These are phyloP conservation scores for Eunapius fragilis DNA, from an alignment of 37 sponge, comb jelly and placozoan genomes.

Conservation along the genomic window DNA sequence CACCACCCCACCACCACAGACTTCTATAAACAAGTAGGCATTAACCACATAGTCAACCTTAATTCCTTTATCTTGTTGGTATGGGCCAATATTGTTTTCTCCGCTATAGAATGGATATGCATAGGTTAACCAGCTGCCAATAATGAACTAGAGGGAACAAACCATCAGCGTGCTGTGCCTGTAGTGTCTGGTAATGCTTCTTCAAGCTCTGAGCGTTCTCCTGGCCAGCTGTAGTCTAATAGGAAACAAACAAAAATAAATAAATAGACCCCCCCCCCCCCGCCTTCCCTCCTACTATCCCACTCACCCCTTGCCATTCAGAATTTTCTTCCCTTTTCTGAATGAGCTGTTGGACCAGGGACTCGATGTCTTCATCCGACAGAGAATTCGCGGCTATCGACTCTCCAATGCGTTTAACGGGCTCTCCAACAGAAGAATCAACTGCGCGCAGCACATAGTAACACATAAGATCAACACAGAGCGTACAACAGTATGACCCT, in stretches of 20 bases:
- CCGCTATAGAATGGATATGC: conserved; percentile 27
- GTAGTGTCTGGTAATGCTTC: conserved; percentile 55
- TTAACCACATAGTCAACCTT: neutral
- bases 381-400: conserved; percentile 37
- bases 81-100: conserved; percentile 38
- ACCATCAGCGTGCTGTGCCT: conserved; percentile 39
- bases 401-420: conserved; percentile 53
- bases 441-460: neutral
- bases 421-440: neutral
- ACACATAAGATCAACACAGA: neutral
- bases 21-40: too few relatives aligned
- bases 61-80: conserved; percentile 52
- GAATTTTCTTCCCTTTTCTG: conserved; percentile 47
- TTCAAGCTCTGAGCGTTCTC: conserved; percentile 55
- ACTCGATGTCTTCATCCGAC: conserved; percentile 54
- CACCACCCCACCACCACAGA: neutral
- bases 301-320: conserved; percentile 57
- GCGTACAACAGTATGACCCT: neutral
- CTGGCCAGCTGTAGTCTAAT: conserved; percentile 14
- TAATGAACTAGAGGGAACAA: neutral
- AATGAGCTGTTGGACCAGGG: conserved; percentile 41
- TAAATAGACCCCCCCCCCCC: neutral
- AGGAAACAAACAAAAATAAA: neutral
- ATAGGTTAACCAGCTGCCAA: neutral
- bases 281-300: neutral